Evolutionary conservation across 2,113 vertebrate genomes (phyloP).

Genomic region (Proteles cristata): DNA sequence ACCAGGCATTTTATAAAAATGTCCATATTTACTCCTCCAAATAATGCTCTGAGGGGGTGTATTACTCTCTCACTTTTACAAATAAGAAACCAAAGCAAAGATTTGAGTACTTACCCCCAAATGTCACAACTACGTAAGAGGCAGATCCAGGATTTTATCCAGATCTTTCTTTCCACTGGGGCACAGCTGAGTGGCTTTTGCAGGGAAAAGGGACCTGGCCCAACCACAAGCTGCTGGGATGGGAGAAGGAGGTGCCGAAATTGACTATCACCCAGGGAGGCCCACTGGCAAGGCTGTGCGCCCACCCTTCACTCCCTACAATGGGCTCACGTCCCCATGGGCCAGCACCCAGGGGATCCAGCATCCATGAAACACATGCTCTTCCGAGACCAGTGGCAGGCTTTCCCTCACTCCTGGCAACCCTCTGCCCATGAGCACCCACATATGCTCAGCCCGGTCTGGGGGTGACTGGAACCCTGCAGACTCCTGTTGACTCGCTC

Average conservation of each 20-base stretch:
- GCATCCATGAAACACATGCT: background rate
- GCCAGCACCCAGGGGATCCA: background rate
- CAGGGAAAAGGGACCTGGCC: background rate
- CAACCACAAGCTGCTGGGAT: background rate
- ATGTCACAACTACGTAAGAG: background rate
- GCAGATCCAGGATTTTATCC: background rate
- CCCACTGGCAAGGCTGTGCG: background rate
- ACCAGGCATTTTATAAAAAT: background rate
- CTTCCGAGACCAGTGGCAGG: rapidly evolving
- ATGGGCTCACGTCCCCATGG: rapidly evolving
- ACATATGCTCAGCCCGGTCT: background rate
- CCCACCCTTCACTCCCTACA: background rate
- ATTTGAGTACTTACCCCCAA: background rate
- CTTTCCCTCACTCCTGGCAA: background rate
- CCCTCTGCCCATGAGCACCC: background rate
- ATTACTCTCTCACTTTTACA: background rate
- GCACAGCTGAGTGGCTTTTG: background rate
- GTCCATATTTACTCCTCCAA: background rate
- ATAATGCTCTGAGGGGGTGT: background rate
- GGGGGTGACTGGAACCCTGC: background rate
- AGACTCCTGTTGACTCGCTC: background rate
- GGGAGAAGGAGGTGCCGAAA: background rate
- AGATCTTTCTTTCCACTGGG: slow-evolving; percentile 1
- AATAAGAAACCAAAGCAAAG: background rate
- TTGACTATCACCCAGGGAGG: background rate